These are phyloP conservation scores for Coracopsis vasa DNA, from an alignment of 2,113 vertebrate genomes.

Conservation along the genomic window DNA sequence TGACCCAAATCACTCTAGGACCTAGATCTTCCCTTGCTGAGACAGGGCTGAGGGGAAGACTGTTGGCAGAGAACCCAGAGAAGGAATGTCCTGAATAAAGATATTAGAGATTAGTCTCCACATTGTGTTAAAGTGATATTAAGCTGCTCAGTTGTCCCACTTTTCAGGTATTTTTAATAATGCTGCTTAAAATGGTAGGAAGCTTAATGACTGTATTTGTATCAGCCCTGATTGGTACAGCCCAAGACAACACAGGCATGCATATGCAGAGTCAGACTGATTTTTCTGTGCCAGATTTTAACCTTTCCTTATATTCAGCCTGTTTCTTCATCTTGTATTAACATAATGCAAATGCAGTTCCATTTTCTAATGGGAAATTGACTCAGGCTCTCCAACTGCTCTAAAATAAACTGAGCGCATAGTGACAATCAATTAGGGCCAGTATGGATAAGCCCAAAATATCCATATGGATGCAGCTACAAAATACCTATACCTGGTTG, in stretches of 20 bases:
- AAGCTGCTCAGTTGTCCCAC: constrained; percentile 32
- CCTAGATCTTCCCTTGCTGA: background rate
- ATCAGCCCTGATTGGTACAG: background rate
- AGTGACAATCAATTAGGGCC: background rate
- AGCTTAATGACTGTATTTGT: background rate
- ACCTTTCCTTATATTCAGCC: background rate
- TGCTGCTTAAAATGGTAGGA: background rate
- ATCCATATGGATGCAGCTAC: background rate
- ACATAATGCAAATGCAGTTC: background rate
- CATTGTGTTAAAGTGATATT: background rate
- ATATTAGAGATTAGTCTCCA: background rate
- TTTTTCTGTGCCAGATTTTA: background rate
- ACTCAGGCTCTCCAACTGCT: background rate
- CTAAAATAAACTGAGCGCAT: background rate
- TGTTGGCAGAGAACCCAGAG: background rate
- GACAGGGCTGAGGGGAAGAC: background rate
- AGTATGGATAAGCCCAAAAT: background rate
- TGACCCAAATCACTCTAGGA: background rate
- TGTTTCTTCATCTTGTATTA: background rate
- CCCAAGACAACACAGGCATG: background rate
- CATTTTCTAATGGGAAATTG: background rate
- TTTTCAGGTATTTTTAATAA: constrained; percentile 13
- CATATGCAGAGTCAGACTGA: background rate
- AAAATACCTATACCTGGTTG: background rate
- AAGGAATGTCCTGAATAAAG: background rate